Evolutionary conservation across 1,140 invertebrate species (phyloP), one percentile per base, ranked within the genome.

Genomic region (Diorhabda sublineata): DNA sequence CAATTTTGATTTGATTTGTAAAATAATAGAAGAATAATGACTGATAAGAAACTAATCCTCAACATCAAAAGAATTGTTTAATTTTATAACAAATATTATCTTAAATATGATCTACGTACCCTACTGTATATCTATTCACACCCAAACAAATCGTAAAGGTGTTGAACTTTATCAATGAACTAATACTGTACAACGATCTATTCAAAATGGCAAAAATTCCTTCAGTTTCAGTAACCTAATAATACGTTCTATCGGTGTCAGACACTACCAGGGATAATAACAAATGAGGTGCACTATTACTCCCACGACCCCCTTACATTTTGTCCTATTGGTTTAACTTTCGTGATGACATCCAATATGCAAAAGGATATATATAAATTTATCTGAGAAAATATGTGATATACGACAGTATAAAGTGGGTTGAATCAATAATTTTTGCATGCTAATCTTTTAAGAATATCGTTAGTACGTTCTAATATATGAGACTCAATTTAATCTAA

Each of bases 401-500:
- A 60, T 42, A 6, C 58, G n/a, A 42, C 9, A 45, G 26, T 56
- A 47, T 45, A 41, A 41, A 64, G 26, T 52, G 6, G 64, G 64
- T 58, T 59, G 58, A 66, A 66, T 67, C 65, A 56, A 67, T 67
- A 67, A 56, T 45, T 67, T 67, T 67, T 60, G 65, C 65, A 67
- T 67, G 58, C 43, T 56, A 42, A 60, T 64, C n/a, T 42, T 26
- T 26, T 64, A 47, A 26, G 26, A 45, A 26, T 26, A 26, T 26
- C 26, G 26, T 26, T 26, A 26, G 26, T 26, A 26, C 26, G 26
- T 26, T 26, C 26, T 26, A 26, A 26, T 26, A 26, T 26, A 26
- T 26, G 26, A 26, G 26, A 26, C 26, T 26, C 26, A 26, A 26
- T 26, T 26, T 26, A 26, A 26, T 26, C 26, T 26, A 26, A 26